A percentile compares a stretch with the other conserved stretches of the same genome.
Conservation (phyloP, 2,888 invertebrate species). For the Trachelus stipa region DNA sequence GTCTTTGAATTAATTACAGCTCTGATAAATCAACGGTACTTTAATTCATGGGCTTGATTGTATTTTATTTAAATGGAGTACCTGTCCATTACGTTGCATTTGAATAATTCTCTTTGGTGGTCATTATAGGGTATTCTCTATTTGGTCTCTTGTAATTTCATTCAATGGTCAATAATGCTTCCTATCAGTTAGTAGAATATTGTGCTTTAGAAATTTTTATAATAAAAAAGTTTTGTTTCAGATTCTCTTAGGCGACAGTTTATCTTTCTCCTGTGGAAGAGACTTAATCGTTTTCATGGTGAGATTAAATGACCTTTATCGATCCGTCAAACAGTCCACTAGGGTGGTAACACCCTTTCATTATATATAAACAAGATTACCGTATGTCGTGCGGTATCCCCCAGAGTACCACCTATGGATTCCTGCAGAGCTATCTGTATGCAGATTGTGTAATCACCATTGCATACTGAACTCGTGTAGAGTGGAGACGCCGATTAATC, state of each 20-base stretch:
- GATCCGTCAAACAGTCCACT: not conserved
- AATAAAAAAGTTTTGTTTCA: not conserved
- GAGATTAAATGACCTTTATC: not conserved
- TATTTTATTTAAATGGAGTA: not conserved
- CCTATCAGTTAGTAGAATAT: not conserved
- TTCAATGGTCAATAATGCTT: not conserved
- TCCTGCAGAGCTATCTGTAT: conserved; percentile 30
- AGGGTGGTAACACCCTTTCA: conserved; percentile 5
- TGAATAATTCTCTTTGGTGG: not conserved
- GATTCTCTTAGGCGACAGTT: not conserved
- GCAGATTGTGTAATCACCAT: conserved; percentile 32
- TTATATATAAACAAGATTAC: conserved; percentile 26
- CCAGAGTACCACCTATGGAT: conserved; percentile 20
- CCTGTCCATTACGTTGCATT: not conserved
- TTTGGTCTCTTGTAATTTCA: not conserved
- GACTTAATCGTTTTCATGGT: not conserved
- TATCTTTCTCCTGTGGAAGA: not conserved
- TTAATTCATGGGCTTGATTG: not conserved
- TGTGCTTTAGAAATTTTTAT: not conserved
- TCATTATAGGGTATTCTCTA: not conserved
- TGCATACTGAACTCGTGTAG: not conserved
- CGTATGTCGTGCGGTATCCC: conserved; percentile 22
- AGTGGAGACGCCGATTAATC: not conserved
- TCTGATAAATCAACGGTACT: not conserved
- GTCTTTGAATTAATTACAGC: not conserved